Base-by-base conservation (phyloP, 2,888 invertebrate genomes). In the Uloborus plumipes region DNA sequence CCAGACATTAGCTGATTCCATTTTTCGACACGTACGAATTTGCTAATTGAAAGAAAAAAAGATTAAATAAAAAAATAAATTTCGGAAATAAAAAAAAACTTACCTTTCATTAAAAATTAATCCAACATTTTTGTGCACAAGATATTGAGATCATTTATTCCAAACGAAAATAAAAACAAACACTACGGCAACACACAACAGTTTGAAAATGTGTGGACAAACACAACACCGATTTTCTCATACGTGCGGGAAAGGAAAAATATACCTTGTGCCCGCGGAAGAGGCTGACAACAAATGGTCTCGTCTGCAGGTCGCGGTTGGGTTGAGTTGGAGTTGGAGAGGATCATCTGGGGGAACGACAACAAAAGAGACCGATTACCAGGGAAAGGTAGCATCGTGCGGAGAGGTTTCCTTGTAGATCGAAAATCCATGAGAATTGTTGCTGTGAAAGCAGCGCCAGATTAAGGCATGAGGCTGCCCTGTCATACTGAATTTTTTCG, bases 251-350 rank as follows among this genome's bases (percentile, higher is more conserved):
- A 39, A n/a, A 16, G n/a, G 6, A 61, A 16, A 65, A 14, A 26
- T 39, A 50, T 39, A 50, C 59, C 67, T 67, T 50, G n/a, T n/a
- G 47, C 50, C 26, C 59, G 3, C 15, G 49, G 61, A 71, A 78
- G 78, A 77, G 49, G 70, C 59, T 51, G 16, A 15, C 62, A 78
- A 61, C 78, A 78, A 69, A 71, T 69, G 70, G 39, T 71, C 47
- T 20, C 58, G 49, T 64, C 65, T 70, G 71, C 70, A 18, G 64
- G 70, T 71, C 65, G 39, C 71, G 78, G 58, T 71, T 65, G 78
- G 78, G 58, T 71, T 65, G 78, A 78, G 65, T 65, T 71, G 49
- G 58, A 50, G 62, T 39, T 51, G 59, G 26, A 59, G 26, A 59
- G n/a, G n/a, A 55, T 69, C 55, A 64, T 77, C 26, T 62, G 65